A percentile compares a stretch with the other conserved stretches of the same genome.
These are phyloP conservation scores for Boloria euphrosyne DNA, from an alignment of 2,888 invertebrate species.

Conservation along the genomic window DNA sequence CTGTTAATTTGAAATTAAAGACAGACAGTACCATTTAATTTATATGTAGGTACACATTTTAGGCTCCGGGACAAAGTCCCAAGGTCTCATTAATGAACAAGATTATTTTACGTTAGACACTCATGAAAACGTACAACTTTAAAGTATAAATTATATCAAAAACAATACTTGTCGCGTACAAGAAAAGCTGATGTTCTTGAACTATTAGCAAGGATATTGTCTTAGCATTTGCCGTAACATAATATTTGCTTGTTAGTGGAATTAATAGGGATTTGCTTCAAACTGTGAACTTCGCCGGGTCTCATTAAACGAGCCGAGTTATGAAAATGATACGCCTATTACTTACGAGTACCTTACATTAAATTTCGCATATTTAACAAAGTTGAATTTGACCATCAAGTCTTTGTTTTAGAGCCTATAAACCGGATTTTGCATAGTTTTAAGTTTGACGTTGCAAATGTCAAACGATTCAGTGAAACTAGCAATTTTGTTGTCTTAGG, in stretches of 20 bases:
- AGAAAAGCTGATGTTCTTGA: neutral
- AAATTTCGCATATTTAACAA: neutral
- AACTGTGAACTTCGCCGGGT: neutral
- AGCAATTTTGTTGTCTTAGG: too few relatives aligned
- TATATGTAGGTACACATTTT: too few relatives aligned
- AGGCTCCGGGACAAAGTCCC: too few relatives aligned
- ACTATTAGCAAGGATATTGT: slow-evolving; percentile 12
- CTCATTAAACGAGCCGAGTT: slow-evolving; percentile 19
- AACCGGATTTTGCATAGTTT: too few relatives aligned
- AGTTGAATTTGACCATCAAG: neutral
- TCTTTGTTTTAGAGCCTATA: too few relatives aligned
- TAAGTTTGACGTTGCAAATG: too few relatives aligned
- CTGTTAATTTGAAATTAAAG: too few relatives aligned
- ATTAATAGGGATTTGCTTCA: slow-evolving; percentile 8
- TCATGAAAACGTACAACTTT: neutral
- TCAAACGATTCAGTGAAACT: too few relatives aligned
- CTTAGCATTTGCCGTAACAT: slow-evolving; percentile 20
- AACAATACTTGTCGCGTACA: neutral
- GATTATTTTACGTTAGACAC: too few relatives aligned
- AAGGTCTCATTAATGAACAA: too few relatives aligned
- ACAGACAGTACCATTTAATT: too few relatives aligned
- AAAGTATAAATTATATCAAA: slow-evolving; percentile 2
- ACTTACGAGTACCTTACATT: slow-evolving; percentile 5
- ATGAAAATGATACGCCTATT: slow-evolving; percentile 14
- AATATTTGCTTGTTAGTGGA: slow-evolving; percentile 28